A percentile compares a stretch with the other conserved stretches of the same genome.
phyloP scores from a whole-genome alignment of 2,797 vertebrate species.

The Pipistrellus kuhlii region DNA sequence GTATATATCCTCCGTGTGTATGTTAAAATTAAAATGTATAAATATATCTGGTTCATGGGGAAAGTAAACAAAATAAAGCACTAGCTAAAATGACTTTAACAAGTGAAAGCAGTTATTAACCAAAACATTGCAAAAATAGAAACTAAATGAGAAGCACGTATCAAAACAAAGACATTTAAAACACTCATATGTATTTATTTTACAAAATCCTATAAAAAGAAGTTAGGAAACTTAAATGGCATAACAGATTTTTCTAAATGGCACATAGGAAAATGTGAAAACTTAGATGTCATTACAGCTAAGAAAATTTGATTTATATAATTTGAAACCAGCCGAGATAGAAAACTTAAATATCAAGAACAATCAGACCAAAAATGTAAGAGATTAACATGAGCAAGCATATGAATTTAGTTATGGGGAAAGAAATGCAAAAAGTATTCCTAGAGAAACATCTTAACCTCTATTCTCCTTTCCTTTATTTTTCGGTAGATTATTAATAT shows the following conservation, averaged over 20 bases:
- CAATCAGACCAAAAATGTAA: background rate
- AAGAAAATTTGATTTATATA: background rate
- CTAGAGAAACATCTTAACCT: background rate
- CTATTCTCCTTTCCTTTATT: background rate
- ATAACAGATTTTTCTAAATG: background rate
- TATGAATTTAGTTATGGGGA: too few species aligned
- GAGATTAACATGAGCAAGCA: background rate
- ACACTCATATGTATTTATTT: background rate
- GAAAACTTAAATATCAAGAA: background rate
- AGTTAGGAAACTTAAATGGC: background rate
- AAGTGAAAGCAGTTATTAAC: background rate
- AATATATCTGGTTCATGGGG: background rate
- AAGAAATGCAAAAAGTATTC: background rate
- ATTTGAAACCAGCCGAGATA: background rate
- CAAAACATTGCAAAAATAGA: background rate
- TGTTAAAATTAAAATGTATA: background rate
- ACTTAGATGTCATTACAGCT: background rate
- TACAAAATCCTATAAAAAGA: background rate
- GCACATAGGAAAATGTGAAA: background rate
- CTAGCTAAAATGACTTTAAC: background rate
- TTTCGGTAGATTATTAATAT: background rate
- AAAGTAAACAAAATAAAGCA: background rate
- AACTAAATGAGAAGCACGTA: background rate
- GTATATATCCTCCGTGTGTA: background rate
- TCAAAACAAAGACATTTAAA: background rate